Conservation (phyloP, 2,888 invertebrate genomes). For the Monopis laevigella region DNA sequence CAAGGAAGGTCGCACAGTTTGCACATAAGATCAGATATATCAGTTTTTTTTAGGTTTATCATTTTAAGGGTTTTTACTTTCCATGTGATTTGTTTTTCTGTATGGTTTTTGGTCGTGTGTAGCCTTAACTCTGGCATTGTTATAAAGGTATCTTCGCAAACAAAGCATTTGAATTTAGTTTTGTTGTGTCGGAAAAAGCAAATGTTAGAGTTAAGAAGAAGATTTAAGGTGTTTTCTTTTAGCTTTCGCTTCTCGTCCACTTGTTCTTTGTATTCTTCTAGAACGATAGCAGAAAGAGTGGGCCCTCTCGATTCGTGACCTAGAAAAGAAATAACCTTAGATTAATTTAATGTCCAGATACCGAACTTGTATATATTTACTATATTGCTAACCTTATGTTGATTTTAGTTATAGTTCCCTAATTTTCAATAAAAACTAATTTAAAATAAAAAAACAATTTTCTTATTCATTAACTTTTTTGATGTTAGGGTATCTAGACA, state of each 20-base stretch:
- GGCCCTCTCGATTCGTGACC: background rate
- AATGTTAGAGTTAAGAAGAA: slow-evolving; percentile 36
- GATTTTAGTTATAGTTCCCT: no score
- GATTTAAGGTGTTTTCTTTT: slow-evolving; percentile 30
- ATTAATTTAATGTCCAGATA: background rate
- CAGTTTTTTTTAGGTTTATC: slow-evolving; percentile 19
- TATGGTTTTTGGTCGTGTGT: slow-evolving; percentile 32
- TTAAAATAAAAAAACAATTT: no score
- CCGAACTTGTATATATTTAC: no score
- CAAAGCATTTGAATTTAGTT: slow-evolving; percentile 33
- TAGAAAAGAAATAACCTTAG: background rate
- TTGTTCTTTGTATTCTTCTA: background rate
- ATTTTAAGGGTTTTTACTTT: slow-evolving; percentile 40
- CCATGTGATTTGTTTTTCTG: slow-evolving; percentile 28
- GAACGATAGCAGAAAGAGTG: no score
- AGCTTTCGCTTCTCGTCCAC: background rate
- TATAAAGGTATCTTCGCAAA: slow-evolving; percentile 34
- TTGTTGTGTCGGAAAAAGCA: slow-evolving; percentile 34
- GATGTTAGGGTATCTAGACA: no score
- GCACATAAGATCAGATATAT: slow-evolving; percentile 45
- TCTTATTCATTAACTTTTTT: no score
- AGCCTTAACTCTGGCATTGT: slow-evolving; percentile 28
- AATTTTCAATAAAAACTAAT: no score
- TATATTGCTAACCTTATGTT: no score
- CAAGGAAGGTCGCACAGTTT: slow-evolving; percentile 30